Conservation (phyloP, 2,888 invertebrate genomes). For the Antheraea yamamai region DNA sequence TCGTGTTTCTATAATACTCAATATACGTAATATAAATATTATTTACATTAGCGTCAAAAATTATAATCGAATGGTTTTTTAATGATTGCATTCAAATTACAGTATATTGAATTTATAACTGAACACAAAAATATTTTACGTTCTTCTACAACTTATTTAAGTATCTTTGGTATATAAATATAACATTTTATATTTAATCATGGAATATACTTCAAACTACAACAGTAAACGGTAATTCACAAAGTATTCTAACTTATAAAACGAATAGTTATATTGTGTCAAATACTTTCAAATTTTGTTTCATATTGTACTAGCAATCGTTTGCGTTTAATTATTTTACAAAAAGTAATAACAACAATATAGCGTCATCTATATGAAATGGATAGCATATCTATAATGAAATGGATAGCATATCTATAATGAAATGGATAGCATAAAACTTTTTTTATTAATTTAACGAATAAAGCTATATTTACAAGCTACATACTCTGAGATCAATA, state of each 20-base stretch:
- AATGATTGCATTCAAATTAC: neutral
- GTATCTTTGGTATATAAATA: neutral
- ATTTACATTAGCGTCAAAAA: neutral
- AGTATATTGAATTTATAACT: neutral
- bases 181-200: neutral
- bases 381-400: too few relatives aligned
- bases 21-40: slow-evolving; percentile 9
- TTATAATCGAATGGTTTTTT: neutral
- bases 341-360: too few relatives aligned
- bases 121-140: neutral
- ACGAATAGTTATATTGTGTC: neutral
- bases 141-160: too few relatives aligned
- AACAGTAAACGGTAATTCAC: neutral
- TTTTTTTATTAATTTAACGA: neutral
- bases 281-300: neutral
- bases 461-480: neutral
- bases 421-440: too few relatives aligned
- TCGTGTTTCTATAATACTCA: slow-evolving; percentile 49
- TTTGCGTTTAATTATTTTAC: too few relatives aligned
- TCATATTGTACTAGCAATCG: too few relatives aligned
- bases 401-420: too few relatives aligned
- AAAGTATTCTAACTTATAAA: neutral
- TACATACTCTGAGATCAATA: neutral
- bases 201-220: neutral
- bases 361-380: too few relatives aligned